phyloP scores from a whole-genome alignment of 2,888 invertebrate genomes.

The Leptopterna dolabrata region DNA sequence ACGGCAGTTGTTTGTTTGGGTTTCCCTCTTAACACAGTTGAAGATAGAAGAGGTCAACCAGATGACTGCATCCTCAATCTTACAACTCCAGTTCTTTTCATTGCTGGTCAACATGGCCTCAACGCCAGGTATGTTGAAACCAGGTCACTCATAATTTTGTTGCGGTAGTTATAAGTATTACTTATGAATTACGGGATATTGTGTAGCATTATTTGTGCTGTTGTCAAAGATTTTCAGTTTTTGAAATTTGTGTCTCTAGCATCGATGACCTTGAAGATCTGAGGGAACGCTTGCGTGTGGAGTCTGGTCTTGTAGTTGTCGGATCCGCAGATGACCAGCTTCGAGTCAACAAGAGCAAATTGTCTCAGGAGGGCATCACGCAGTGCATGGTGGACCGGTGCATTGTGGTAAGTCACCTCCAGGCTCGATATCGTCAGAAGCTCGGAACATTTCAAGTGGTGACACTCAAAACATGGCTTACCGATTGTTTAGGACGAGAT shows the following conservation, averaged over 20 bases:
- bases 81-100: constrained; percentile 80
- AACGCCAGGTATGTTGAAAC: constrained; percentile 70
- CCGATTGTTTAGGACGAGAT: constrained; percentile 72
- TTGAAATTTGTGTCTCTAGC: constrained; percentile 65
- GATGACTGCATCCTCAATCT: constrained; percentile 81
- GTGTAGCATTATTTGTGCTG: too few relatives aligned
- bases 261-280: constrained; percentile 82
- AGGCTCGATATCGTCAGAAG: too few relatives aligned
- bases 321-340: constrained; percentile 83
- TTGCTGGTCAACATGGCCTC: constrained; percentile 80
- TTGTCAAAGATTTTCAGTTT: too few relatives aligned
- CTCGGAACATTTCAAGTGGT: too few relatives aligned
- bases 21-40: constrained; percentile 79
- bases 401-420: constrained; percentile 71
- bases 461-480: neutral
- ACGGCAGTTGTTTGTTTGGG: constrained; percentile 82
- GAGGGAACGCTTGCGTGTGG: constrained; percentile 80
- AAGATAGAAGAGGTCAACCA: constrained; percentile 79
- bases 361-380: constrained; percentile 79
- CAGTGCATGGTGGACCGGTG: constrained; percentile 84
- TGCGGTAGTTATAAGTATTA: too few relatives aligned
- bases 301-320: constrained; percentile 80
- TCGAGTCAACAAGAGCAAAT: constrained; percentile 76
- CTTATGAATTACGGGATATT: neutral
- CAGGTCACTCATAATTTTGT: too few relatives aligned